phyloP scores from a whole-genome alignment of 2,888 invertebrate species.

The Lasioglossum calceatum region DNA sequence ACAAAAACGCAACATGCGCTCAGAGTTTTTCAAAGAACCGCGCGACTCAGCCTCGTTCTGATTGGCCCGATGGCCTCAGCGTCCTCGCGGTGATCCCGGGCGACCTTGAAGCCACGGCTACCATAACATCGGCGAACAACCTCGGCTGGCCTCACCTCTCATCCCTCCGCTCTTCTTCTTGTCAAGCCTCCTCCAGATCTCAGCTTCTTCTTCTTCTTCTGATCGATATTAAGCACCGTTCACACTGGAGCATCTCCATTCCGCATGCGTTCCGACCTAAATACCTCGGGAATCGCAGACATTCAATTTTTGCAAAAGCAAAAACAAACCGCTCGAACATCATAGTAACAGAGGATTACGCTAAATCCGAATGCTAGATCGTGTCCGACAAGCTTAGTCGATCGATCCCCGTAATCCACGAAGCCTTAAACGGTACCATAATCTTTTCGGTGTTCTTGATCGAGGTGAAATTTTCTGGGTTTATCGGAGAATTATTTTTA shows the following conservation, averaged over 20 bases:
- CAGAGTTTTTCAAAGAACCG: constrained; percentile 54
- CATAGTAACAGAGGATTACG: background rate
- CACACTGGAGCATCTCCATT: constrained; percentile 47
- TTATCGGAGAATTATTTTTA: background rate
- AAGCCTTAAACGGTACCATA: constrained; percentile 30
- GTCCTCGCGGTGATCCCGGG: constrained; percentile 76
- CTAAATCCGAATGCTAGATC: constrained; percentile 30
- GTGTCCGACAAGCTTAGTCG: constrained; percentile 21
- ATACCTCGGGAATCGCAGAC: background rate
- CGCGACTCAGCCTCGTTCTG: constrained; percentile 46
- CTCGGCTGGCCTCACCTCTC: constrained; percentile 69
- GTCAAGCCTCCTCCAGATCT: constrained; percentile 49
- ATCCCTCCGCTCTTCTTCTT: constrained; percentile 58
- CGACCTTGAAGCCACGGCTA: constrained; percentile 75
- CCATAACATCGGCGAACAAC: constrained; percentile 75
- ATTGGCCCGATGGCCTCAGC: constrained; percentile 65
- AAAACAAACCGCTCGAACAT: background rate
- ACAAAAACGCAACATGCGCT: constrained; percentile 55
- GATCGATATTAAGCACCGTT: constrained; percentile 57
- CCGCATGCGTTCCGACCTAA: background rate
- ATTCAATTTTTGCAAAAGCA: background rate
- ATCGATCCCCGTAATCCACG: constrained; percentile 49
- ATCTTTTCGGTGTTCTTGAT: background rate
- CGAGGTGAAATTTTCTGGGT: background rate
- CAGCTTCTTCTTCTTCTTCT: constrained; percentile 24